Evolutionary conservation across 1,140 invertebrate genomes (phyloP).

Genomic region (Condylostylus longicornis): DNA sequence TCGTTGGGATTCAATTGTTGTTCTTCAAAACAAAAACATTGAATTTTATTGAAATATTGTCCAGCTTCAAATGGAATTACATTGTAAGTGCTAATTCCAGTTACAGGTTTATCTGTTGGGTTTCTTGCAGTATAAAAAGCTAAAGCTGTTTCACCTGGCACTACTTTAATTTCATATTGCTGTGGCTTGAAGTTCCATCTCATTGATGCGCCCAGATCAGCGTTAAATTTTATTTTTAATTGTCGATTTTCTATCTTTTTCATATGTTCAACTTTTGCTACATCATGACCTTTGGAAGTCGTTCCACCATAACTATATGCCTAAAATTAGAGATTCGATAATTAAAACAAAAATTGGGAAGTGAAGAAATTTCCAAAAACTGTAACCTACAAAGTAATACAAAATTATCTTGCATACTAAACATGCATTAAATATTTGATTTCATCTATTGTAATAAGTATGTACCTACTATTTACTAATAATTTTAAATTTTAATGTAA

Average conservation of each 20-base stretch:
- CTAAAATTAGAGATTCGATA: conserved; percentile 33
- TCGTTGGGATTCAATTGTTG: conserved; percentile 94
- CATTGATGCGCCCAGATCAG: conserved; percentile 78
- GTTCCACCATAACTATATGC: conserved; percentile 83
- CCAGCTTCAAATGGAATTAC: conserved; percentile 96
- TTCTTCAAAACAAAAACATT: conserved; percentile 99
- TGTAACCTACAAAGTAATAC: too few species aligned
- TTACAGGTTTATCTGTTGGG: conserved; percentile 74
- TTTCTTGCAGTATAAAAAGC: conserved; percentile 97
- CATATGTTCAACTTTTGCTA: conserved; percentile 63
- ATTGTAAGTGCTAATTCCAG: conserved; percentile 93
- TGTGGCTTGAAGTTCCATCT: conserved; percentile 95
- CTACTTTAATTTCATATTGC: conserved; percentile 73
- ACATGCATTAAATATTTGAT: too few species aligned
- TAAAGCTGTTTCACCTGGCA: conserved; percentile 92
- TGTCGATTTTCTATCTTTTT: conserved; percentile 50
- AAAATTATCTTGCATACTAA: too few species aligned
- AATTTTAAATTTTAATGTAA: too few species aligned
- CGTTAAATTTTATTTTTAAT: conserved; percentile 80
- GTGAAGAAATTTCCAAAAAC: too few species aligned
- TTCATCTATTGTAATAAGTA: too few species aligned
- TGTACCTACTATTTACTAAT: too few species aligned
- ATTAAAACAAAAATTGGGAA: too few species aligned
- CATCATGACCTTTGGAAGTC: conserved; percentile 44
- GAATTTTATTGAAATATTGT: conserved; percentile 99